Conservation (phyloP, 2,113 vertebrate genomes). For the Pelecanoides urinatrix region DNA sequence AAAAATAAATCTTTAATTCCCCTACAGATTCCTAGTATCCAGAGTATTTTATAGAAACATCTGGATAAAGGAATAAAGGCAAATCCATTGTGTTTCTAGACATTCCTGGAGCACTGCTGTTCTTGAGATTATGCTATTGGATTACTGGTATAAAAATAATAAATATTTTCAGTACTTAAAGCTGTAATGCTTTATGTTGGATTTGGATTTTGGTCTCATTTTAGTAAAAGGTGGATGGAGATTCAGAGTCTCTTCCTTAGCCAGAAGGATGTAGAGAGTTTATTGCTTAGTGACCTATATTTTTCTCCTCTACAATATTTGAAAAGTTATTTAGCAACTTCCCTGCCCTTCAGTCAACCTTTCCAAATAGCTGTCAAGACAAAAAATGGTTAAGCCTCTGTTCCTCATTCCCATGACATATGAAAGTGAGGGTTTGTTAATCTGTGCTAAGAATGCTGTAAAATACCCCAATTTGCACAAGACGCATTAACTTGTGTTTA, state of each 20-base stretch:
- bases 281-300: constrained; percentile 77
- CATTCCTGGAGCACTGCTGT: constrained; percentile 71
- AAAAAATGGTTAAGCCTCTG: constrained; percentile 32
- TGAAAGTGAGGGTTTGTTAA: constrained; percentile 23
- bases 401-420: background rate
- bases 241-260: constrained; percentile 70
- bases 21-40: constrained; percentile 65
- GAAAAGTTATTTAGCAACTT: constrained; percentile 72
- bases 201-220: constrained; percentile 81
- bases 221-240: constrained; percentile 77
- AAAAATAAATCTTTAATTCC: constrained; percentile 79
- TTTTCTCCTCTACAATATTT: constrained; percentile 58
- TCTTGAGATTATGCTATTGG: constrained; percentile 79
- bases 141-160: constrained; percentile 80
- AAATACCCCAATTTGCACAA: background rate
- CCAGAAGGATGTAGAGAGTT: constrained; percentile 63
- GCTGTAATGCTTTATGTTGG: constrained; percentile 77
- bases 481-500: background rate
- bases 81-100: constrained; percentile 74
- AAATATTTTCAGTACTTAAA: constrained; percentile 81
- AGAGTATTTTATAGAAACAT: constrained; percentile 74
- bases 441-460: background rate
- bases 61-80: constrained; percentile 74
- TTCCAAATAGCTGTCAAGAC: constrained; percentile 59
- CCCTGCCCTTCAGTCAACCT: constrained; percentile 43